Evolutionary conservation across 2,797 vertebrate species (phyloP).

Genomic region (Apogon hyalosoma): DNA sequence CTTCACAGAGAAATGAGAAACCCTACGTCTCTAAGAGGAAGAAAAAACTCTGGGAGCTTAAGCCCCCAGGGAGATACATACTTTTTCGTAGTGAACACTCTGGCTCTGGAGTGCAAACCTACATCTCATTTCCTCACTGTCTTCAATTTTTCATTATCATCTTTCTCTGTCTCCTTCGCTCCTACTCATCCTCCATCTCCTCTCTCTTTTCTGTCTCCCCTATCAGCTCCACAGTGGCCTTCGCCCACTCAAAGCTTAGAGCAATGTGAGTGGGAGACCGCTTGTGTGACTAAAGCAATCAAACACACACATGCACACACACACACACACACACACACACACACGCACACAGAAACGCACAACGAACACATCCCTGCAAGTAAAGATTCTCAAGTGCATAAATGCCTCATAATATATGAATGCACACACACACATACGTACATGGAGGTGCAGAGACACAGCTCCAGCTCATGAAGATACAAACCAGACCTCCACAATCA

Average conservation of each 20-base stretch:
- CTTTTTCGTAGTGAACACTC: constrained; percentile 58
- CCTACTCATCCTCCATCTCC: constrained; percentile 78
- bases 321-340: constrained; percentile 8
- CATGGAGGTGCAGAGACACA: constrained; percentile 38
- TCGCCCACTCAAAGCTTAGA: constrained; percentile 84
- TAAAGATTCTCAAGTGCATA: constrained; percentile 47
- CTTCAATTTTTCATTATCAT: constrained; percentile 80
- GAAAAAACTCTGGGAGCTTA: constrained; percentile 36
- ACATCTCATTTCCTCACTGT: constrained; percentile 77
- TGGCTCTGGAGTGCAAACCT: constrained; percentile 68
- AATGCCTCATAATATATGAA: constrained; percentile 58
- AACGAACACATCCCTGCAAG: constrained; percentile 59
- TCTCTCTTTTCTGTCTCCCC: constrained; percentile 76
- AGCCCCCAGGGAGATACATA: constrained; percentile 44
- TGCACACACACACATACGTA: constrained; percentile 15
- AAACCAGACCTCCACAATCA: constrained; percentile 51
- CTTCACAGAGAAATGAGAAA: constrained; percentile 51
- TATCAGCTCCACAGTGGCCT: constrained; percentile 83
- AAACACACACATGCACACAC: constrained; percentile 61
- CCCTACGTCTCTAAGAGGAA: constrained; percentile 44
- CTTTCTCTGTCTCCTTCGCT: constrained; percentile 79
- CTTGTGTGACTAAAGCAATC: constrained; percentile 82
- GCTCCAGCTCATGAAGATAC: constrained; percentile 41
- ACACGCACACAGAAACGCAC: constrained; percentile 5
- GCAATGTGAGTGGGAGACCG: constrained; percentile 82